These are phyloP conservation scores for Ispidina lecontei DNA, from an alignment of 2,797 vertebrate species.

Conservation along the genomic window DNA sequence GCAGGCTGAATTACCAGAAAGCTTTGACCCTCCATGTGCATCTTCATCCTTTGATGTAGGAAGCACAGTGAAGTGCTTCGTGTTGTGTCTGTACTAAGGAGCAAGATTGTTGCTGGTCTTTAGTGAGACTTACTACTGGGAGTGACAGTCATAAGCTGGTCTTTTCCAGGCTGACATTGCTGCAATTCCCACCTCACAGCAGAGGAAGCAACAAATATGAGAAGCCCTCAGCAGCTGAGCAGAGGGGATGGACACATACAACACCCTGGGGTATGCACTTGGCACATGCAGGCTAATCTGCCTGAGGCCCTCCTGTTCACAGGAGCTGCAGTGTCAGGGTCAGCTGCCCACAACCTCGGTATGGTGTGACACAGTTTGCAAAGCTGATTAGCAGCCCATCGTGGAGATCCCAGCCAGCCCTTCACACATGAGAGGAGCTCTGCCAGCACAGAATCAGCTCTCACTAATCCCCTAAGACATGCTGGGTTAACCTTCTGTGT, in stretches of 20 bases:
- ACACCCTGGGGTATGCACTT: fast-evolving
- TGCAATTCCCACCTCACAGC: fast-evolving
- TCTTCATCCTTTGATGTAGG: neutral
- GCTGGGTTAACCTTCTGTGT: slow-evolving; percentile 20
- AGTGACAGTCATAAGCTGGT: fast-evolving
- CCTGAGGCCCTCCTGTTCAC: fast-evolving
- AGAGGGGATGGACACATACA: neutral
- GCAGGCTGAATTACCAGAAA: neutral
- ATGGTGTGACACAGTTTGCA: neutral
- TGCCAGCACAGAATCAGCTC: neutral
- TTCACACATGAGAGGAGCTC: neutral
- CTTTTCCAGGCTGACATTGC: neutral
- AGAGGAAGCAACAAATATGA: neutral
- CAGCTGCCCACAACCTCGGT: neutral
- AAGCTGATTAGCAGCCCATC: slow-evolving; percentile 33
- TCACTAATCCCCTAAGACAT: neutral
- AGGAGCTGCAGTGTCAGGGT: fast-evolving
- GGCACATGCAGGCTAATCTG: fast-evolving
- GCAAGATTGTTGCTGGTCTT: neutral
- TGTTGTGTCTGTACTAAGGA: neutral
- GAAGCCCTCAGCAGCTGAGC: neutral
- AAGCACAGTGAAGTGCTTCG: neutral
- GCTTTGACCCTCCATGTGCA: neutral
- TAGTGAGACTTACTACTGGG: neutral
- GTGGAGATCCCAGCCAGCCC: neutral